Evolutionary conservation across 2,888 invertebrate genomes (phyloP), one percentile per base, ranked within the genome.

Genomic region (Clepsis dumicolana): DNA sequence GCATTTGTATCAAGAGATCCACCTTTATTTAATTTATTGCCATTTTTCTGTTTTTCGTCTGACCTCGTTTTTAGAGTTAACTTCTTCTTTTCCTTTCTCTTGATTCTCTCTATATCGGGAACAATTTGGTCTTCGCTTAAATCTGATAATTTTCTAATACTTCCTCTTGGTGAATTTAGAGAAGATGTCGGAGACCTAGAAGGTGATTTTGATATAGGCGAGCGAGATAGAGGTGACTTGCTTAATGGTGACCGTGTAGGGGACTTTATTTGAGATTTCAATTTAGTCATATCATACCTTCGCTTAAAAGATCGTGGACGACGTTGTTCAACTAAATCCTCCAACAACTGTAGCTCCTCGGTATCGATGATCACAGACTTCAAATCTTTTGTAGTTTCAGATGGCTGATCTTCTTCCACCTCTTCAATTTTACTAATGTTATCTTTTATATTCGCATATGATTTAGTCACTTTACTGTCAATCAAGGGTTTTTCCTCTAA

Each of bases 401-500:
- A 82, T 2, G 79, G 77, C 52, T 88, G 88, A 29, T 95, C 94
- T 65, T 94, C 94, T 74, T 95, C 95, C 1, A 94, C 94, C 72
- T 95, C 95, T 10, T 94, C 93, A 27, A 90, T 90, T 73, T 90
- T 89, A 25, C 89, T 91, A 70, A 93, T 92, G 1, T 77, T 76
- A 8, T 91, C 92, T 73, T 89, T 90, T 65, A 88, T 88, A 4
- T 73, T 67, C 10, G 75, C 38, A 63, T 65, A 65, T 3, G 60
- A 61, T 77, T 87, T 88, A 4, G 72, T 65, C 14, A 66, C 57
- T 77, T 89, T 93, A 21, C 90, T 90, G 7, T 93, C 91, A 18
- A 91, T 79, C n/a, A 95, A 80, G 0, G 94, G 86, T 78, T 95
- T 95, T 71, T 95, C 95, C 83, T 95, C 95, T 1, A 95, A 85